Evolutionary conservation across 2,888 invertebrate species (phyloP), one percentile per base, ranked within the genome.

Genomic region (Gymnoscelis rufifasciata): DNA sequence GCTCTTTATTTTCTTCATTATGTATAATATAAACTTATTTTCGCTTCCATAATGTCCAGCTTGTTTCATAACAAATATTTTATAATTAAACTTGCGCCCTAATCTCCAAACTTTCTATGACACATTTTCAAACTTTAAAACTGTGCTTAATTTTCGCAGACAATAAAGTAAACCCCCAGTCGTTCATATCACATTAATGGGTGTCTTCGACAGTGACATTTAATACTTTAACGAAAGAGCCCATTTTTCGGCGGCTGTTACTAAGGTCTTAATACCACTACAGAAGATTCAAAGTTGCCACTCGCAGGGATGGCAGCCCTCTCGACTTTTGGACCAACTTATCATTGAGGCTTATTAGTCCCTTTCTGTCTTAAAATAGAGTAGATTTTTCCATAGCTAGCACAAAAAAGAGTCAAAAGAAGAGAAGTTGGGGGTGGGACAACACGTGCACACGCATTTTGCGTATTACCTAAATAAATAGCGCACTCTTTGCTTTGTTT

Each of bases 381-480:
- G 69, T 62, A 54, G 26, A 66, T 44, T 50, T 52, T 63, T 39
- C 40, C 39, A 30, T 40, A 43, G 11, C 41, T 19, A 19, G n/a
- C 33, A 36, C 38, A 38, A 28, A 33, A 45, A 56, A 52, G 54
- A 57, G 53, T 54, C 65, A 11, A 19, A 40, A 57, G 62, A 66
- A 52, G 40, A 59, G 61, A 66, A 54, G 54, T 62, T 52, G 63
- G 62, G 69, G 69, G 69, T 65, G 68, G 59, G 57, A 64, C 61
- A 78, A 77, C 84, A 81, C 86, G 86, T 87, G 86, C 78, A 70
- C 69, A 62, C 73, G 78, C 80, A 82, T 83, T 82, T 82, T 79
- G 83, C 74, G 82, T 81, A 82, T 82, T 81, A 80, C 79, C 83
- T 75, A 83, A 86, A 87, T 84, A 87, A 87, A 86, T 84, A 83